These are phyloP conservation scores for Corella eumyota DNA, from an alignment of 23 tunicate species.

Conservation along the genomic window DNA sequence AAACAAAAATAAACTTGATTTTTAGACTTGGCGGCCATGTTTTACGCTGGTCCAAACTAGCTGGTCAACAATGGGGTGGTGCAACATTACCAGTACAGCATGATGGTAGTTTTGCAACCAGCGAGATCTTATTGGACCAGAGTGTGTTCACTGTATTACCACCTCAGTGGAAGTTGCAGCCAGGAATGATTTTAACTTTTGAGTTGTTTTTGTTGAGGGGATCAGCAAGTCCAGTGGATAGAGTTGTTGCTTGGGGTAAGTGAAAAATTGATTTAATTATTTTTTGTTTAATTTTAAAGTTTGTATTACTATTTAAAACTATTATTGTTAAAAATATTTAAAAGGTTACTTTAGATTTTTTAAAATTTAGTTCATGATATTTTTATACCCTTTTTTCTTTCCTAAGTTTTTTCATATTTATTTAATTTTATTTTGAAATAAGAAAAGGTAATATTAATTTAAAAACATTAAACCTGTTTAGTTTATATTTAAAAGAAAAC, in stretches of 20 bases:
- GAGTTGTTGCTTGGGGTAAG: slow-evolving; percentile 95
- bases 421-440: not conserved
- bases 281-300: not conserved
- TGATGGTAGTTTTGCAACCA: slow-evolving; percentile 58
- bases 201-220: slow-evolving; percentile 89
- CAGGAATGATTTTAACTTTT: slow-evolving; percentile 89
- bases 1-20: too few species aligned
- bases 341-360: too few species aligned
- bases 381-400: not conserved
- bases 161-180: slow-evolving; percentile 74
- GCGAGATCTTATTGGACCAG: slow-evolving; percentile 62
- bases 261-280: not conserved
- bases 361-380: not conserved
- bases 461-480: not conserved
- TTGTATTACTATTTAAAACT: not conserved
- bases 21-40: slow-evolving; percentile 86
- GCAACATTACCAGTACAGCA: slow-evolving; percentile 85
- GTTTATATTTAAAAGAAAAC: too few species aligned
- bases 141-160: slow-evolving; percentile 94
- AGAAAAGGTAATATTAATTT: too few species aligned
- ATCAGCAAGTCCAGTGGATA: slow-evolving; percentile 69
- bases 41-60: slow-evolving; percentile 64
- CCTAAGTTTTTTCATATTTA: not conserved
- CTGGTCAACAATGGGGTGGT: slow-evolving; percentile 96
- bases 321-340: too few species aligned